Percentiles rank a stretch among this genome's conserved stretches.
Evolutionary conservation across 2,888 invertebrate species (phyloP).

Genomic region (Enoplolaimus lenunculus): DNA sequence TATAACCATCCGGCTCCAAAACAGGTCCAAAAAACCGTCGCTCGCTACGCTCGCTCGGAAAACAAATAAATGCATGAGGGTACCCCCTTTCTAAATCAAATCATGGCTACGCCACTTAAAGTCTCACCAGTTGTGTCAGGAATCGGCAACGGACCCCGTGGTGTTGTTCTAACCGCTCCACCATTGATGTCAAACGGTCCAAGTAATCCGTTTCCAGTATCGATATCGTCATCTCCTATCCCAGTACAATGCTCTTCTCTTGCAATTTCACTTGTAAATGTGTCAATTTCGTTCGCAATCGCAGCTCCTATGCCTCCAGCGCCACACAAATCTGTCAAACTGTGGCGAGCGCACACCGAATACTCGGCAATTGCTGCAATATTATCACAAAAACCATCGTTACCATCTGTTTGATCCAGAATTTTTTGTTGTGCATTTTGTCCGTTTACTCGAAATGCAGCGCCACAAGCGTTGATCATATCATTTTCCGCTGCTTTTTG

Average conservation of each 20-base stretch:
- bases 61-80: no score
- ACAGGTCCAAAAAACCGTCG: no score
- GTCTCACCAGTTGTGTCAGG: no score
- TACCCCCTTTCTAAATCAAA: no score
- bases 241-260: background rate
- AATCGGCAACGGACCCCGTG: no score
- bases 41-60: no score
- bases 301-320: background rate
- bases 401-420: background rate
- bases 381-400: background rate
- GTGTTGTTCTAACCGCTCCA: no score
- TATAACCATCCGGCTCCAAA: no score
- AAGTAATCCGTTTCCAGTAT: no score
- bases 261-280: background rate
- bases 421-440: background rate
- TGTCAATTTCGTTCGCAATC: background rate
- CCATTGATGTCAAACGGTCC: no score
- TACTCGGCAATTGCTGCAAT: background rate
- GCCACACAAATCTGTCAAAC: background rate
- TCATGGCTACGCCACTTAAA: no score
- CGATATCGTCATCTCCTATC: background rate
- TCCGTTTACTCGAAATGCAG: background rate
- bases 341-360: background rate
- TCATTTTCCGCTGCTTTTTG: background rate
- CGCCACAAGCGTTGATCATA: background rate